These are phyloP conservation scores for Cephus cinctus DNA, from an alignment of 1,140 invertebrate genomes.

Conservation along the genomic window DNA sequence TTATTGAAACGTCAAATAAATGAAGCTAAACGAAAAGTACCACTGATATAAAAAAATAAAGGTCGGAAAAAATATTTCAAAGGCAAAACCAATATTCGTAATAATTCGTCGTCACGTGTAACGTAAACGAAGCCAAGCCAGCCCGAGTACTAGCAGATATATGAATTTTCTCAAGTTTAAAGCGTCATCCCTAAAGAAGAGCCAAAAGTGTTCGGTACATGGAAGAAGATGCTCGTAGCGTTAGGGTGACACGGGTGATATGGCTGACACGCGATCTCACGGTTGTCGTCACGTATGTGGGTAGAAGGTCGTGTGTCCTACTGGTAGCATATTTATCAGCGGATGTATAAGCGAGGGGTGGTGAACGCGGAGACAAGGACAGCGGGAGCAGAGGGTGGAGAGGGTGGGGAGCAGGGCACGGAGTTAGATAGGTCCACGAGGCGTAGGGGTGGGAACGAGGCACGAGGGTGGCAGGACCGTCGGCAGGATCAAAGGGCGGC, in stretches of 20 bases:
- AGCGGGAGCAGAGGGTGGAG: slow-evolving; percentile 13
- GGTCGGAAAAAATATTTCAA: no score
- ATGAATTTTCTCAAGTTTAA: no score
- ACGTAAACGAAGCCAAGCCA: no score
- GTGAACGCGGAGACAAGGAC: slow-evolving; percentile 15
- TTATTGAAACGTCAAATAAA: no score
- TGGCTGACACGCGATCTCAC: background rate
- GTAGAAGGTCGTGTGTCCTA: slow-evolving; percentile 19
- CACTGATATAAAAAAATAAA: no score
- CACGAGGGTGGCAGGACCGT: slow-evolving; percentile 47
- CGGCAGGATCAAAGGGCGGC: slow-evolving; percentile 55
- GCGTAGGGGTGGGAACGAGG: slow-evolving; percentile 29
- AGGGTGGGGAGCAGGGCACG: slow-evolving; percentile 22
- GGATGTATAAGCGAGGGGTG: slow-evolving; percentile 19
- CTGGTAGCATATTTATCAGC: slow-evolving; percentile 28
- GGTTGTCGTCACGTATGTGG: background rate
- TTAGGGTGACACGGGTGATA: background rate
- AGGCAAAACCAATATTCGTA: no score
- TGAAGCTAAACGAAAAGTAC: no score
- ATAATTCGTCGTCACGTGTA: no score
- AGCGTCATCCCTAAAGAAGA: no score
- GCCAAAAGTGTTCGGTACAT: no score
- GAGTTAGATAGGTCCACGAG: background rate
- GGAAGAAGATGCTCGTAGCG: no score
- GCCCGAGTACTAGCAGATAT: no score